These are phyloP conservation scores for Phymanthus crucifer DNA, from an alignment of 92 coral and sea anemone species.

Conservation along the genomic window DNA sequence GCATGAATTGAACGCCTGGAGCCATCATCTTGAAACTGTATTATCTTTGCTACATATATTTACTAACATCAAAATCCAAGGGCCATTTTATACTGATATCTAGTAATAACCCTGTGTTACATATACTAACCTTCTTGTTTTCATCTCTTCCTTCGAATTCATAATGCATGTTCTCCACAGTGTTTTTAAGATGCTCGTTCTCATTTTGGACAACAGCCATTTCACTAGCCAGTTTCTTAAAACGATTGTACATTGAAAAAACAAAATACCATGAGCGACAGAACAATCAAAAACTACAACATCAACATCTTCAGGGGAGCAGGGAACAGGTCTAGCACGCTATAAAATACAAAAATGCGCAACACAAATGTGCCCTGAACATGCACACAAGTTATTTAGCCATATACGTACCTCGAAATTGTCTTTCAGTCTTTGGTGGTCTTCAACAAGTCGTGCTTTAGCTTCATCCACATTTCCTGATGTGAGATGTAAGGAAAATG, in stretches of 20 bases:
- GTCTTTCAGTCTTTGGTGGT: conserved; percentile 36
- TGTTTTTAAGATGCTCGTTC: conserved; percentile 73
- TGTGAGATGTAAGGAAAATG: conserved; percentile 17
- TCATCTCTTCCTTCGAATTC: conserved; percentile 76
- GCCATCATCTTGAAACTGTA: too few species aligned
- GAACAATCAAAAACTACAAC: background rate
- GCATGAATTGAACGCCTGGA: too few species aligned
- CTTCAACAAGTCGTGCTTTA: conserved; percentile 29
- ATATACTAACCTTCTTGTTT: conserved; percentile 57
- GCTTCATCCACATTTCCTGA: conserved; percentile 32
- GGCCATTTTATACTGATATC: too few species aligned
- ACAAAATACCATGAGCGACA: background rate
- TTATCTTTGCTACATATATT: too few species aligned
- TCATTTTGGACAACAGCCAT: conserved; percentile 56
- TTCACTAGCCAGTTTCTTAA: conserved; percentile 54
- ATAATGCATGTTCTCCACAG: conserved; percentile 71
- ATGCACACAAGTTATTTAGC: background rate
- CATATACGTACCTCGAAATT: conserved; percentile 47
- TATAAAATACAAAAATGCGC: too few species aligned
- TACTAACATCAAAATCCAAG: too few species aligned
- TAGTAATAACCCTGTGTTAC: too few species aligned
- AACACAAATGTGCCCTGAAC: too few species aligned
- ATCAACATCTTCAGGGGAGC: background rate
- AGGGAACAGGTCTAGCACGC: too few species aligned
- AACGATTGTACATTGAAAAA: background rate